phyloP scores from a whole-genome alignment of 2,888 invertebrate species.

The Ryuthela nishihirai region DNA sequence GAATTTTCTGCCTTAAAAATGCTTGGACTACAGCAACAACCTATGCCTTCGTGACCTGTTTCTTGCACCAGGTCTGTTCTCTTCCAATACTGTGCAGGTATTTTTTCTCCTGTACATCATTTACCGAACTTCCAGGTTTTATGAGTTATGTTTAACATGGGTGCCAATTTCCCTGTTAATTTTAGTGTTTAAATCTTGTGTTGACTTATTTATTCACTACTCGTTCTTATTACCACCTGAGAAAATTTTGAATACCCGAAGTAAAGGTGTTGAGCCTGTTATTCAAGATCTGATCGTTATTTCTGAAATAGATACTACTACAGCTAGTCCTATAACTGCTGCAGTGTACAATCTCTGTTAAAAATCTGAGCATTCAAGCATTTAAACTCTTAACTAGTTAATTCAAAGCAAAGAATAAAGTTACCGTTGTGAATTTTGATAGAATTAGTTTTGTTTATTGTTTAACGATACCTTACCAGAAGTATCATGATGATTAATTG shows the following conservation, averaged over 20 bases:
- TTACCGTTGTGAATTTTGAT: conserved; percentile 38
- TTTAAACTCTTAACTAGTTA: conserved; percentile 34
- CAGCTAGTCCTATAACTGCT: not conserved
- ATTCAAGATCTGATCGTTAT: conserved; percentile 30
- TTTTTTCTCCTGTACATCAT: conserved; percentile 22
- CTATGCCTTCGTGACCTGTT: conserved; percentile 30
- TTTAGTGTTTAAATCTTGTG: conserved; percentile 38
- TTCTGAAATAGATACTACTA: conserved; percentile 12
- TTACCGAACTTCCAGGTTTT: conserved; percentile 34
- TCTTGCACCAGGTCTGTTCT: conserved; percentile 25
- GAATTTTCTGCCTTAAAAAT: conserved; percentile 38
- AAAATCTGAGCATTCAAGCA: conserved; percentile 30
- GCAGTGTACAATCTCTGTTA: not conserved
- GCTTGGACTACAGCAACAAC: conserved; percentile 33
- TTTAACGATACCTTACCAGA: conserved; percentile 27
- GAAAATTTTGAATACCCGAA: conserved; percentile 17
- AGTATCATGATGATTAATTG: conserved; percentile 28
- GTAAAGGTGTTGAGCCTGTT: conserved; percentile 25
- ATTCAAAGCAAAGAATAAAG: conserved; percentile 27
- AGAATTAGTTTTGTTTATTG: conserved; percentile 39
- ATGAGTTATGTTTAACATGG: conserved; percentile 37
- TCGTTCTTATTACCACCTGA: conserved; percentile 27
- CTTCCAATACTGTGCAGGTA: conserved; percentile 34
- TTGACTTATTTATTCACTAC: conserved; percentile 32
- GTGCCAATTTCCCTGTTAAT: conserved; percentile 41